Base-by-base conservation (phyloP, 1,140 invertebrate genomes). In the Psilanteris sp. region DNA sequence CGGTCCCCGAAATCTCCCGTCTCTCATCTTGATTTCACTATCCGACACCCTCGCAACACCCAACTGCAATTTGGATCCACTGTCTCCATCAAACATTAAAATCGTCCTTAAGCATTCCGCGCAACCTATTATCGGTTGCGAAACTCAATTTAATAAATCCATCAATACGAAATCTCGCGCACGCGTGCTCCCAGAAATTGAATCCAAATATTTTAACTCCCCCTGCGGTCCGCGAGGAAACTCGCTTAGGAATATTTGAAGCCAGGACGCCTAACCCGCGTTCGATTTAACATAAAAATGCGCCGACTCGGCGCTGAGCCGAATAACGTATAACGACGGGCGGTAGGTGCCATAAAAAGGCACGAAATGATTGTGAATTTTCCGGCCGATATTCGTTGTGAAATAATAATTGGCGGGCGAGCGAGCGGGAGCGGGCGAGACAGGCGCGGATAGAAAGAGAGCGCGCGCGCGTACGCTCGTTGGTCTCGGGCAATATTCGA, bases 401-500 rank as follows among this genome's bases (percentile, higher is more conserved):
- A 54, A 46, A 67, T 64, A 70, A 79, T 78, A 78, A 81, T 79
- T 77, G 74, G 74, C 50, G 48, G 61, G 7, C 13, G 10, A 24
- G 18, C 15, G 44, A 31, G 31, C 4, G 27, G 13, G 22, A 32
- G 43, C 0, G 26, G 39, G 10, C 9, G n/a, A 34, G 31, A 1
- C 5, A 27, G 29, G 46, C 13, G 32, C 6, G 15, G 29, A 32
- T 44, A 22, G 22, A 39, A 34, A 14, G 32, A 14, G 24, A 44
- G 20, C 41, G 57, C 31, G 46, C 46, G 44, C 44, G 44, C 57
- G 62, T 55, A 62, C 41, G 62, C 43, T 61, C 55, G 57, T 76
- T 74, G 59, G 52, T 50, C 67, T 67, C 66, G 50, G 52, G 74
- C 67, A 72, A 77, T 77, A 77, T 72, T 72, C 55, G 74, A 77